These are phyloP conservation scores for Empis stercorea DNA, from an alignment of 2,888 invertebrate species.

Conservation along the genomic window DNA sequence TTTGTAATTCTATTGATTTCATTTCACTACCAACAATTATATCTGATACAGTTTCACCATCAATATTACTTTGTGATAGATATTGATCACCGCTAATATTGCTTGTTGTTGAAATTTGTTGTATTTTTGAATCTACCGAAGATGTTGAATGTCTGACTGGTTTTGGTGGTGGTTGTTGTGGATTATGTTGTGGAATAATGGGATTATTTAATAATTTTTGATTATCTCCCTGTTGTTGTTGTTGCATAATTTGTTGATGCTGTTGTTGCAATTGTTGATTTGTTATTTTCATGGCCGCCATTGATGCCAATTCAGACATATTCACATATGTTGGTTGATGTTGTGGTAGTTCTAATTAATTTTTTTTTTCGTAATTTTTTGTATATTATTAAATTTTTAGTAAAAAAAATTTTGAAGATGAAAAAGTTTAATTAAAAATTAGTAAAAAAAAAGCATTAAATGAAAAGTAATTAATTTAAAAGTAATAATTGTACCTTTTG, in stretches of 20 bases:
- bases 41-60: too few species aligned
- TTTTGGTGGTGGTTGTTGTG: slow-evolving; percentile 21
- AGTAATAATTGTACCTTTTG: slow-evolving; percentile 60
- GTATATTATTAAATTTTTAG: neutral
- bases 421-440: too few species aligned
- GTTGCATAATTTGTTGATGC: slow-evolving; percentile 30
- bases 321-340: slow-evolving; percentile 76
- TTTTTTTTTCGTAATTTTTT: too few species aligned
- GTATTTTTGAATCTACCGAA: neutral
- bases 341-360: slow-evolving; percentile 18
- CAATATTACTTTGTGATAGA: neutral
- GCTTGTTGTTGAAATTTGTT: neutral
- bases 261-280: slow-evolving; percentile 35
- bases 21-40: neutral
- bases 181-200: neutral
- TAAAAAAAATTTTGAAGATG: too few species aligned
- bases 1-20: neutral
- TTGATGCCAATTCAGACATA: slow-evolving; percentile 75
- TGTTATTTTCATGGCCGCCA: slow-evolving; percentile 63
- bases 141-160: neutral
- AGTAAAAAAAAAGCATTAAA: neutral
- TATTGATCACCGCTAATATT: neutral
- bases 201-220: slow-evolving; percentile 19
- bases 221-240: slow-evolving; percentile 40
- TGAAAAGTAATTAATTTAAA: neutral